Conservation (phyloP, 37 sponge, comb jelly and placozoan species). For the Halisarca cf. caerulea region DNA sequence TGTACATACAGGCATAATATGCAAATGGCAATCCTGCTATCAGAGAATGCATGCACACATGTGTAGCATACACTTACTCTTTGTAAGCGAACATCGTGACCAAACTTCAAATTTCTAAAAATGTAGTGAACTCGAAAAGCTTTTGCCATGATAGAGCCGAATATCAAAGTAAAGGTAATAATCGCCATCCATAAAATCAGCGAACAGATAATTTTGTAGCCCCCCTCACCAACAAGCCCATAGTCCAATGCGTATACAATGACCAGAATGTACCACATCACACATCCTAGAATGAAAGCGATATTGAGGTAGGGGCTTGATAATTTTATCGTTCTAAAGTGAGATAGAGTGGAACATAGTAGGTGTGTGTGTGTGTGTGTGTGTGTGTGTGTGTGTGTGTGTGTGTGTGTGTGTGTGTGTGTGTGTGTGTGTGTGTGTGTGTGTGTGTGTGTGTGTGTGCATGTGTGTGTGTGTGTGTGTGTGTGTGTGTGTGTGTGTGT, state of each 20-base stretch:
- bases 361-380: too few relatives aligned
- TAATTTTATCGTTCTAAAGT: slow-evolving; percentile 49
- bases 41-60: too few relatives aligned
- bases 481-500: too few relatives aligned
- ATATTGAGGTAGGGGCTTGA: slow-evolving; percentile 61
- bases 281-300: slow-evolving; percentile 42
- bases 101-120: slow-evolving; percentile 23
- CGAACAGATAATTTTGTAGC: not conserved
- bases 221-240: not conserved
- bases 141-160: slow-evolving; percentile 65
- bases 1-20: too few relatives aligned
- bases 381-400: too few relatives aligned
- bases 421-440: too few relatives aligned
- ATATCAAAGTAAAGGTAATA: slow-evolving; percentile 56
- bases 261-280: slow-evolving; percentile 41
- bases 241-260: slow-evolving; percentile 50
- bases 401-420: too few relatives aligned
- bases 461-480: too few relatives aligned
- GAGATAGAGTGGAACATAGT: too few relatives aligned
- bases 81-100: not conserved
- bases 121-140: slow-evolving; percentile 70
- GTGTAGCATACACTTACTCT: too few relatives aligned
- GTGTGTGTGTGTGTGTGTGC: too few relatives aligned
- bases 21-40: too few relatives aligned
- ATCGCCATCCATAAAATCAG: slow-evolving; percentile 43